Conservation (phyloP, 2,797 vertebrate genomes). For the Erethizon dorsatum region DNA sequence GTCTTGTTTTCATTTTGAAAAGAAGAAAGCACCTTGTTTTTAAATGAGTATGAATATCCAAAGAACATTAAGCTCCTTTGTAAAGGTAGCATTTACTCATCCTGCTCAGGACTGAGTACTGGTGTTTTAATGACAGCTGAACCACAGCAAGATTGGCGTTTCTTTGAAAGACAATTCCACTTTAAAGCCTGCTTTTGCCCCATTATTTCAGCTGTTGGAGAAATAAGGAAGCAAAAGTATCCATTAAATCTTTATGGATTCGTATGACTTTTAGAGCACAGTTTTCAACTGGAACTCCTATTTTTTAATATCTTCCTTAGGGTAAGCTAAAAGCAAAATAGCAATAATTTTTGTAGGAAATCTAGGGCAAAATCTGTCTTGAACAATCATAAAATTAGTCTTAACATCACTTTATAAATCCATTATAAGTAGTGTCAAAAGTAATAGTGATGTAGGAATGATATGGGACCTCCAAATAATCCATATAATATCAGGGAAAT, state of each 20-base stretch:
- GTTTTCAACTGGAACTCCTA: slow-evolving; percentile 53
- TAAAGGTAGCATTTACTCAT: slow-evolving; percentile 30
- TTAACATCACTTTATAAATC: slow-evolving; percentile 20
- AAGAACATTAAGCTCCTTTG: slow-evolving; percentile 29
- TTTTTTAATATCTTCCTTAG: slow-evolving; percentile 29
- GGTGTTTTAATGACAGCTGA: slow-evolving; percentile 28
- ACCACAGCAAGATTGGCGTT: not conserved
- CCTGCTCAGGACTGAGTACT: not conserved
- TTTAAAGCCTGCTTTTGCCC: slow-evolving; percentile 17
- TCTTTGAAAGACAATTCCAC: slow-evolving; percentile 18
- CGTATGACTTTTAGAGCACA: slow-evolving; percentile 28
- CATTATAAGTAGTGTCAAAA: not conserved
- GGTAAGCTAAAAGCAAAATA: slow-evolving; percentile 54
- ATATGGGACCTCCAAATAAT: not conserved
- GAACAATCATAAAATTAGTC: slow-evolving; percentile 43
- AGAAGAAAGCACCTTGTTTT: not conserved
- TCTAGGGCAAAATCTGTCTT: slow-evolving; percentile 19
- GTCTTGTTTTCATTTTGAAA: not conserved
- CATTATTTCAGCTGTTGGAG: slow-evolving; percentile 37
- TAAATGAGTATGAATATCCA: not conserved
- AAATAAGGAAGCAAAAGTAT: slow-evolving; percentile 47
- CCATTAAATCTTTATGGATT: slow-evolving; percentile 41
- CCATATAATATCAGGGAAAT: not conserved
- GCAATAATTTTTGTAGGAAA: slow-evolving; percentile 21
- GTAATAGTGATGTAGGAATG: not conserved